Percentiles rank a stretch among this genome's conserved stretches.
Conservation (phyloP, 2,113 vertebrate genomes). For the Otocyon megalotis region DNA sequence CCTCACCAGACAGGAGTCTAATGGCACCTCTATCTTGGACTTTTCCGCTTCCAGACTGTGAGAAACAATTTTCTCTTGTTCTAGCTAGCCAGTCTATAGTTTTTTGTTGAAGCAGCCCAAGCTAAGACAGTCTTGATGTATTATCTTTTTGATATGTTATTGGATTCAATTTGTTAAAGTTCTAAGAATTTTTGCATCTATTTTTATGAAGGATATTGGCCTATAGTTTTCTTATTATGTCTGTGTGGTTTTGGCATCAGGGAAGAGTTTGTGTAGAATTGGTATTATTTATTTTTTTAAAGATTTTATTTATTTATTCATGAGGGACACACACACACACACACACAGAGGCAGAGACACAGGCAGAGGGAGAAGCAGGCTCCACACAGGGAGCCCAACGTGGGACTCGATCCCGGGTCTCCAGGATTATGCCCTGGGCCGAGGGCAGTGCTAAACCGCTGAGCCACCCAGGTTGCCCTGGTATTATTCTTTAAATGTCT, state of each 20-base stretch:
- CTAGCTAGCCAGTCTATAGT: neutral
- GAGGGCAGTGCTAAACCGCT: too few relatives aligned
- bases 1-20: neutral
- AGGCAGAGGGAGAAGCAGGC: too few relatives aligned
- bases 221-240: neutral
- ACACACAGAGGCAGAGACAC: too few relatives aligned
- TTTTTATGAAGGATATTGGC: neutral
- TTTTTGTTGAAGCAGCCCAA: neutral
- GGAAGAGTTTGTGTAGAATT: neutral
- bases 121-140: neutral
- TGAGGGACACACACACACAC: too few relatives aligned
- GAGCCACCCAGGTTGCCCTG: too few relatives aligned
- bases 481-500: neutral
- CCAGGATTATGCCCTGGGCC: too few relatives aligned
- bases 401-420: too few relatives aligned
- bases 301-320: too few relatives aligned
- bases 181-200: constrained; percentile 23
- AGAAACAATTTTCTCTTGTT: neutral
- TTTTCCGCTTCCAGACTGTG: neutral
- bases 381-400: too few relatives aligned
- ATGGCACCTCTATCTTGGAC: neutral
- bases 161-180: neutral
- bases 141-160: neutral
- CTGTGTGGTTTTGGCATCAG: neutral
- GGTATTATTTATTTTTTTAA: neutral